Percentiles rank a stretch among this genome's conserved stretches.
Conservation (phyloP, 2,797 vertebrate genomes). For the Acanthis flammea region DNA sequence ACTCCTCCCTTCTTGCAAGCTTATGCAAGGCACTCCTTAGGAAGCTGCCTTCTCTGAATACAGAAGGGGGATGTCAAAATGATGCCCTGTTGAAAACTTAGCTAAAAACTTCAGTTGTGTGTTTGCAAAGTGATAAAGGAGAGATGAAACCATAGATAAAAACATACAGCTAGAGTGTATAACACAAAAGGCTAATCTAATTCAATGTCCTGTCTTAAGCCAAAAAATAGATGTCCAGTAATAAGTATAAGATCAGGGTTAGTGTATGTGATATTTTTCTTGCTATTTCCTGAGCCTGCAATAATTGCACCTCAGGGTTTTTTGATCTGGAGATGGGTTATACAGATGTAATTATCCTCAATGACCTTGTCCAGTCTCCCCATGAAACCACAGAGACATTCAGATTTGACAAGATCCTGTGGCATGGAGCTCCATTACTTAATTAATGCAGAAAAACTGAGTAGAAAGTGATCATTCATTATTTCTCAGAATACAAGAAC, state of each 20-base stretch:
- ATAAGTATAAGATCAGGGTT: background rate
- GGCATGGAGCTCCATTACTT: background rate
- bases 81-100: background rate
- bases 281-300: background rate
- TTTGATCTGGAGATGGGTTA: background rate
- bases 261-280: background rate
- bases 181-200: background rate
- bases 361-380: slow-evolving; percentile 11
- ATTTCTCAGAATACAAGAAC: background rate
- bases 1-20: background rate
- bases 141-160: background rate
- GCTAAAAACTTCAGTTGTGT: background rate
- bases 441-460: slow-evolving; percentile 6
- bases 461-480: background rate
- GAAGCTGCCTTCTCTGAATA: background rate
- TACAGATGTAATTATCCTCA: slow-evolving; percentile 45
- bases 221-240: background rate
- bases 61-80: background rate
- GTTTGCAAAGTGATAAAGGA: background rate
- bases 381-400: background rate
- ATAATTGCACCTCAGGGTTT: slow-evolving; percentile 22
- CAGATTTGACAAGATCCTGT: background rate
- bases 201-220: background rate
- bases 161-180: background rate
- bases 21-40: background rate